Conservation (phyloP, 2,113 vertebrate genomes). For the Alligator sinensis region DNA sequence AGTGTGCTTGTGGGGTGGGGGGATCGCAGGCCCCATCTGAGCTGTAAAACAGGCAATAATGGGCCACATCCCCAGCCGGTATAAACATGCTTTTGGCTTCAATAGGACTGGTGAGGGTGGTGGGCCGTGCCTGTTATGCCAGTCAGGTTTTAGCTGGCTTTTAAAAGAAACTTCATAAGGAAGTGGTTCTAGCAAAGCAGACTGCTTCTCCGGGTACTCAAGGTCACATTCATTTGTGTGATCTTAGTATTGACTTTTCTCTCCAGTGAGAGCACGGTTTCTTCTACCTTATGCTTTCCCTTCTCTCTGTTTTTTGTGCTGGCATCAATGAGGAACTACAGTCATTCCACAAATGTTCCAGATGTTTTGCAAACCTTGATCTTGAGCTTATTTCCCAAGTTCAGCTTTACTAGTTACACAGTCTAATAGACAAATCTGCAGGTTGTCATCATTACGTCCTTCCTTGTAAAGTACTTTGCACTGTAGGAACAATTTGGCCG, state of each 20-base stretch:
- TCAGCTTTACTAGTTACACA: background rate
- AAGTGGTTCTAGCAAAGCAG: background rate
- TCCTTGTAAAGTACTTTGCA: background rate
- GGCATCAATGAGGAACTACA: background rate
- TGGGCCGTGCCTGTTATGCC: background rate
- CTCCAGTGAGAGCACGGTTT: background rate
- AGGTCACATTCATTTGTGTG: background rate
- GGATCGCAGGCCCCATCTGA: background rate
- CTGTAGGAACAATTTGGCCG: conserved; percentile 27
- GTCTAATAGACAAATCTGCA: background rate
- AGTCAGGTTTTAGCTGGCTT: background rate
- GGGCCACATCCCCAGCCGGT: rapidly evolving
- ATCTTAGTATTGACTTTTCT: background rate
- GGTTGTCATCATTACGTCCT: background rate
- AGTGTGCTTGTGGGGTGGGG: background rate
- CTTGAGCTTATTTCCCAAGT: background rate
- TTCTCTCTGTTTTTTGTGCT: background rate
- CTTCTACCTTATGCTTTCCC: background rate
- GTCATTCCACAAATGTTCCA: background rate
- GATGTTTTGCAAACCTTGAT: background rate
- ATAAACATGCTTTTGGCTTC: rapidly evolving
- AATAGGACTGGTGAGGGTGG: background rate
- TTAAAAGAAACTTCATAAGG: background rate
- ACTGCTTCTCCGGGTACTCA: background rate
- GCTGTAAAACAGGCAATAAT: rapidly evolving